Conservation (phyloP, 2,888 invertebrate species). For the Limenitis camilla region DNA sequence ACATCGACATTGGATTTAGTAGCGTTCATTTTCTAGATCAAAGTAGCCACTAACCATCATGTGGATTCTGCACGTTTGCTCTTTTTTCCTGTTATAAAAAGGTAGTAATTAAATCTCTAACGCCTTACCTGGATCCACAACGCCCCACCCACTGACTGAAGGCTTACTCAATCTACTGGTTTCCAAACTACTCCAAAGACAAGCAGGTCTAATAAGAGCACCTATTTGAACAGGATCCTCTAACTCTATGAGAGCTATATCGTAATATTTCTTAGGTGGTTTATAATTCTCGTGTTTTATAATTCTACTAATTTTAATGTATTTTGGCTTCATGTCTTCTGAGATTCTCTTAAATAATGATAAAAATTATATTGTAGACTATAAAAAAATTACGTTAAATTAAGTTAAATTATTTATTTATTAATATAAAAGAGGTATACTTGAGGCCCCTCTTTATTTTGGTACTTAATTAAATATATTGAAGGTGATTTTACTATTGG, state of each 20-base stretch:
- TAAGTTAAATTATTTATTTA: too few relatives aligned
- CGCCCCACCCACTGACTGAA: background rate
- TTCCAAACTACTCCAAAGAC: background rate
- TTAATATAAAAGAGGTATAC: too few relatives aligned
- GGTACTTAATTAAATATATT: too few relatives aligned
- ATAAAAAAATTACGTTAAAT: too few relatives aligned
- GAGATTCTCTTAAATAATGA: background rate
- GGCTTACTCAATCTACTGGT: background rate
- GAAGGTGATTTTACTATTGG: too few relatives aligned
- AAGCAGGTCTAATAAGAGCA: background rate
- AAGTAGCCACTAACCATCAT: too few relatives aligned
- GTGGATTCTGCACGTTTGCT: background rate
- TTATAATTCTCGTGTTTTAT: conserved; percentile 3
- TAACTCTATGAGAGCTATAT: conserved; percentile 3
- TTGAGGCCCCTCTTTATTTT: too few relatives aligned
- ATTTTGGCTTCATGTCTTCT: background rate
- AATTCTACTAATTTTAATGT: background rate
- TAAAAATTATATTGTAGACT: too few relatives aligned
- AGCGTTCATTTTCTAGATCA: too few relatives aligned
- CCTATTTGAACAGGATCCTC: background rate
- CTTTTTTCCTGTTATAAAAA: background rate
- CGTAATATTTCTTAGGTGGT: background rate
- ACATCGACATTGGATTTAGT: too few relatives aligned
- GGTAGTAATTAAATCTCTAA: background rate
- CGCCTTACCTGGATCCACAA: background rate